Evolutionary conservation across 2,888 invertebrate genomes (phyloP), one percentile per base, ranked within the genome.

Genomic region (Megaustenia siamemsis): DNA sequence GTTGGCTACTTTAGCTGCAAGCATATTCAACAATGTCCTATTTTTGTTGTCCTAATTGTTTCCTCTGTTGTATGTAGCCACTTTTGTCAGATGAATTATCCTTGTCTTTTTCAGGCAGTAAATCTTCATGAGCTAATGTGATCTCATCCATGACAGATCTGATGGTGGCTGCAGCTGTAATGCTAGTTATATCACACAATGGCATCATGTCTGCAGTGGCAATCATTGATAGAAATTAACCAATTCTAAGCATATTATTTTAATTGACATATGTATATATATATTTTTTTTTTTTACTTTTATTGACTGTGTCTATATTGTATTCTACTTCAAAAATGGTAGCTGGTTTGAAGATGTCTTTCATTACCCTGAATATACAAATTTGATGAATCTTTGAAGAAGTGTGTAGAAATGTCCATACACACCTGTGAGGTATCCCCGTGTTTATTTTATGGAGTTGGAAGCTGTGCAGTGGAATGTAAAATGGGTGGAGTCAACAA

Each of bases 111-210:
- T 66, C 78, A 78, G 78, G 78, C 78, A 63, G 66, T 78, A 78
- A 66, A 78, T 78, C 78, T 60, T 15, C 2, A 10, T 10, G n/a
- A 6, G 43, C 32, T 12, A 43, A 45, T 43, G 63, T 77, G 63
- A 78, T 78, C 78, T 78, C 78, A 78, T 60, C 12, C 6, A 28
- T 43, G 6, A 3, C 40, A 78, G 78, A 78, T 78, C 78, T 78
- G 78, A 78, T 63, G 45, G 53, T 38, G 18, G 32, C 40, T n/a
- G 1, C n/a, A 15, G 28, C n/a, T 12, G 63, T 60, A 15, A 1
- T 60, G 60, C 5, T 35, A 56, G 35, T 77, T 77, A 21, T n/a
- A 1, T 15, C 43, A 38, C 4, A 63, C 43, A 63, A 2, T 18
- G 45, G 49, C 32, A 73, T 71, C 5, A 63, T 63, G 63, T 63